Evolutionary conservation across 2,888 invertebrate species (phyloP), one percentile per base, ranked within the genome.

Genomic region (Lepidochitona cinerea): DNA sequence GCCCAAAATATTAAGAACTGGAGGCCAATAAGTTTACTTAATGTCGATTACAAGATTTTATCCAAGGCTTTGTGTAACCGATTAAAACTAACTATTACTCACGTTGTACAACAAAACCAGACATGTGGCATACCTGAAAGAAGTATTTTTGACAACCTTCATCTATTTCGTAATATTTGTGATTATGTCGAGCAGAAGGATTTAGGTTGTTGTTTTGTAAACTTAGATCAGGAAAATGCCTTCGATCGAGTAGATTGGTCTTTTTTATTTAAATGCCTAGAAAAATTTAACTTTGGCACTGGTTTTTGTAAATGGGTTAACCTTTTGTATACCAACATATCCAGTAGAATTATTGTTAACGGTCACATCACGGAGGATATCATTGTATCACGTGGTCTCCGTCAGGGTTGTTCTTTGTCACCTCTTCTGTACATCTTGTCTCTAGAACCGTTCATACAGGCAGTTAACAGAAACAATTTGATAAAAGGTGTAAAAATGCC

Each of bases 171-270:
- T 23, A 74, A 79, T 72, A 71, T 77, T 32, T 29, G 74, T 35
- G 76, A 79, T 69, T 80, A 77, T 81, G 66, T 72, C n/a, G 71
- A 80, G 18, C 75, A 75, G 59, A 76, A 80, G 66, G 37, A 81
- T n/a, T 29, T 77, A 26, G 18, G 54, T 41, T 71, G 76, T 49
- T 70, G 70, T 49, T 79, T 81, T 66, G 75, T 80, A 36, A 64
- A 52, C 72, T 52, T 81, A 49, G 82, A 82, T 64, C 82, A 82
- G 69, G 79, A 78, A 66, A 83, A 82, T 54, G 81, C 81, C 4
- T 82, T 82, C 37, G 81, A 81, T 67, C 68, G 80, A 64, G 81
- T 81, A 14, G 73, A 74, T 29, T 75, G 78, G 68, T 64, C 70
- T 14, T 82, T 74, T 72, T 26, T 83, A 26, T 78, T 75, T 73